These are phyloP conservation scores for Cathartes aura DNA, from an alignment of 2,113 vertebrate species.

Conservation along the genomic window DNA sequence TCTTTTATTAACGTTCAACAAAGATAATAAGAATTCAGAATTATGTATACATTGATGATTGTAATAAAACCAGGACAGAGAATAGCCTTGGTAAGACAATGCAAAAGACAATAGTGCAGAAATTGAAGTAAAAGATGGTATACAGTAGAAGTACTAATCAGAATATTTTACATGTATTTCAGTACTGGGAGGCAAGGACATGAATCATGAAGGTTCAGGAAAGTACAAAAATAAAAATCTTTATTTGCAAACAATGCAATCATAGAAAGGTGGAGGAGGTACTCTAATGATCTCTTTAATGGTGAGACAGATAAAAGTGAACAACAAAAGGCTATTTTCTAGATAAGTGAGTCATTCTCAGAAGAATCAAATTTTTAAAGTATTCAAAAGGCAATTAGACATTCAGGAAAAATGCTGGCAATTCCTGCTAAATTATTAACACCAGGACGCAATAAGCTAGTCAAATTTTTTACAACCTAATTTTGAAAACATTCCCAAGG, in stretches of 20 bases:
- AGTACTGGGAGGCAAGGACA: neutral
- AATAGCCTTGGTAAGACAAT: neutral
- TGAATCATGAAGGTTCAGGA: neutral
- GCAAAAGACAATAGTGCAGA: neutral
- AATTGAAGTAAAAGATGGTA: neutral
- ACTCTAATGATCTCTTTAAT: constrained; percentile 1
- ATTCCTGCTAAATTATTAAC: neutral
- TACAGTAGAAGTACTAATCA: neutral
- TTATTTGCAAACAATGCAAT: constrained; percentile 29
- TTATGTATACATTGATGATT: neutral
- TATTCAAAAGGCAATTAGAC: neutral
- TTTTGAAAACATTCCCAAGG: neutral
- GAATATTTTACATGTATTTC: neutral
- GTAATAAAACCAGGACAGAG: neutral
- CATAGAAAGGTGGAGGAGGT: constrained; percentile 20
- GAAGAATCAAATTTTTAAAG: neutral
- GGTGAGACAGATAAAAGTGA: constrained; percentile 1
- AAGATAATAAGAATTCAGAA: neutral
- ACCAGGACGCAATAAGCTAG: neutral
- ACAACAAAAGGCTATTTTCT: constrained; percentile 9
- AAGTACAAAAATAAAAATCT: neutral
- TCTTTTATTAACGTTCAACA: neutral
- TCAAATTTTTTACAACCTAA: neutral
- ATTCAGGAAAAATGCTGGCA: neutral
- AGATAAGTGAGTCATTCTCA: constrained; percentile 7